Conservation (phyloP, 2,888 invertebrate genomes). For the Prosopocoilus inquinatus region DNA sequence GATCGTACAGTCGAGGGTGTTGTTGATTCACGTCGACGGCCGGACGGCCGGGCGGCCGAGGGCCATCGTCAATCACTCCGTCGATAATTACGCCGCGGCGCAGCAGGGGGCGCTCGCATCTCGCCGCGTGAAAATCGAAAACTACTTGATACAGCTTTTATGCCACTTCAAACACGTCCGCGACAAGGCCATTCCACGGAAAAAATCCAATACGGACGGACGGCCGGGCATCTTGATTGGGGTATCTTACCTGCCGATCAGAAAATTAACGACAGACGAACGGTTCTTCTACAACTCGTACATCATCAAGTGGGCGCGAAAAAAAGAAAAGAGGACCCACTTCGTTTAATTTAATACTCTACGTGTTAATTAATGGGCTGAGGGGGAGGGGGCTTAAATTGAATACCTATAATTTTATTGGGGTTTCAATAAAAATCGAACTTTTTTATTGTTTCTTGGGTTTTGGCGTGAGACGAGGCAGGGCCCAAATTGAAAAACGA, state of each 20-base stretch:
- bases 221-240: slow-evolving; percentile 24
- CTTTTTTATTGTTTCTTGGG: too few species aligned
- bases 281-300: slow-evolving; percentile 12
- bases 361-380: too few species aligned
- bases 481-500: too few species aligned
- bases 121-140: slow-evolving; percentile 40
- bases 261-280: slow-evolving; percentile 21
- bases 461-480: too few species aligned
- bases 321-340: too few species aligned
- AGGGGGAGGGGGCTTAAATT: too few species aligned
- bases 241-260: slow-evolving; percentile 24
- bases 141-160: slow-evolving; percentile 33
- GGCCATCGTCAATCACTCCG: slow-evolving; percentile 42
- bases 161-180: slow-evolving; percentile 32
- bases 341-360: too few species aligned
- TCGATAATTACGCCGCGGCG: slow-evolving; percentile 37
- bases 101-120: slow-evolving; percentile 35
- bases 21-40: slow-evolving; percentile 30
- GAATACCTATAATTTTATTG: too few species aligned
- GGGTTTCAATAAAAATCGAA: too few species aligned
- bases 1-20: slow-evolving; percentile 29
- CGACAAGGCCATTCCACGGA: slow-evolving; percentile 29
- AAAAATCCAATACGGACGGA: slow-evolving; percentile 15
- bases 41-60: slow-evolving; percentile 24
- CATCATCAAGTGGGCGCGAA: too few species aligned